A percentile compares a stretch with the other conserved stretches of the same genome.
phyloP scores from a whole-genome alignment of 1,140 invertebrate species.

The Micrasema longulum region DNA sequence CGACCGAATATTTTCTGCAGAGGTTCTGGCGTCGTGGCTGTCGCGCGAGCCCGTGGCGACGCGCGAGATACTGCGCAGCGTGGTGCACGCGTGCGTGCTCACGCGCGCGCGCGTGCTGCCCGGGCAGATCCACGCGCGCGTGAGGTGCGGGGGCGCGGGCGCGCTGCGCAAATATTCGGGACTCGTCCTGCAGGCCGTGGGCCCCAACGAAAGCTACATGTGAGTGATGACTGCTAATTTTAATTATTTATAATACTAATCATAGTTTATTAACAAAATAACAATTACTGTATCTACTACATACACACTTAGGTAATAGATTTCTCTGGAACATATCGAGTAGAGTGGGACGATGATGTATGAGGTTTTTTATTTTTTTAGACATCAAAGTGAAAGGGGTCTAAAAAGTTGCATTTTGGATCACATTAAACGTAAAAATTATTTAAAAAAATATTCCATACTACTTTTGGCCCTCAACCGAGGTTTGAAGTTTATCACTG shows the following conservation, averaged over 20 bases:
- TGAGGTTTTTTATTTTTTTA: no score
- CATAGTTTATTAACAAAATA: no score
- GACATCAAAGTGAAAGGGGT: no score
- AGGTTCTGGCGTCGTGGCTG: slow-evolving; percentile 17
- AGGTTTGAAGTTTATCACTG: no score
- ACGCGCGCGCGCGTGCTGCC: neutral
- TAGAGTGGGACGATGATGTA: no score
- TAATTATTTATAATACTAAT: neutral
- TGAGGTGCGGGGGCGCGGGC: slow-evolving; percentile 4
- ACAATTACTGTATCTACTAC: no score
- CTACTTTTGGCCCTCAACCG: no score
- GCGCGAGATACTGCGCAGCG: neutral
- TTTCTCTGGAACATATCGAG: no score
- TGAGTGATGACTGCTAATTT: neutral
- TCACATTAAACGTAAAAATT: no score
- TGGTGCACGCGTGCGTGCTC: slow-evolving; percentile 6
- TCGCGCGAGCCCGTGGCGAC: slow-evolving; percentile 2
- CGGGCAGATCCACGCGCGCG: slow-evolving; percentile 15
- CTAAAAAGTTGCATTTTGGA: no score
- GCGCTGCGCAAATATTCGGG: neutral
- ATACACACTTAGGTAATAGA: no score
- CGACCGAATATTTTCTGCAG: neutral
- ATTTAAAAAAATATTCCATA: no score
- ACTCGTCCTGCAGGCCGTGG: slow-evolving; percentile 1
- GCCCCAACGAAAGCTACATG: slow-evolving; percentile 12